Conservation (phyloP, 2,113 vertebrate species). For the Pomatostomus ruficeps region DNA sequence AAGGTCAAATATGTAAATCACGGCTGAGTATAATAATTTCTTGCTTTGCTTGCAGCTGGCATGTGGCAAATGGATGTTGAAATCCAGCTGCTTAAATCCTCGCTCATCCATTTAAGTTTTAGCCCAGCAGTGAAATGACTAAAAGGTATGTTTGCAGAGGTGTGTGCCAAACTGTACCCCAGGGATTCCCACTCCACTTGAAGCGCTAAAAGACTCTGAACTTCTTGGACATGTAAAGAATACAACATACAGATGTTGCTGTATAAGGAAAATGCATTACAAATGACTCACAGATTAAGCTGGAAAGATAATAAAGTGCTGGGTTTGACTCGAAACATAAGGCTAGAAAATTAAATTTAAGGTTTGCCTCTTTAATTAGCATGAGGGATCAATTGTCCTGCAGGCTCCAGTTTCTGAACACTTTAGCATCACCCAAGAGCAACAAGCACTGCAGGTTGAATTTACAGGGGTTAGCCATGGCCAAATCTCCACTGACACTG, state of each 20-base stretch:
- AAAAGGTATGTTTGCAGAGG: slow-evolving; percentile 22
- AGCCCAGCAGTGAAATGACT: background rate
- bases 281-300: background rate
- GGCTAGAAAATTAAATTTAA: background rate
- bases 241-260: background rate
- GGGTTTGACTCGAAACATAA: background rate
- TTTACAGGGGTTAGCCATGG: background rate
- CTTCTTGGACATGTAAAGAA: background rate
- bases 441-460: background rate
- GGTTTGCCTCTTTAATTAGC: background rate
- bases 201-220: background rate
- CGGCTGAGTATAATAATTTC: background rate
- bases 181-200: background rate
- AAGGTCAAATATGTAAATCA: slow-evolving; percentile 20
- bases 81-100: slow-evolving; percentile 30
- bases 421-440: background rate
- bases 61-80: background rate
- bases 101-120: background rate
- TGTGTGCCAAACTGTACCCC: background rate
- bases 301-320: background rate
- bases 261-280: background rate
- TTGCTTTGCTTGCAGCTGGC: background rate
- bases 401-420: background rate
- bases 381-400: background rate
- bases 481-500: background rate